These are phyloP conservation scores for Vultur gryphus DNA, from an alignment of 2,797 vertebrate genomes.

Conservation along the genomic window DNA sequence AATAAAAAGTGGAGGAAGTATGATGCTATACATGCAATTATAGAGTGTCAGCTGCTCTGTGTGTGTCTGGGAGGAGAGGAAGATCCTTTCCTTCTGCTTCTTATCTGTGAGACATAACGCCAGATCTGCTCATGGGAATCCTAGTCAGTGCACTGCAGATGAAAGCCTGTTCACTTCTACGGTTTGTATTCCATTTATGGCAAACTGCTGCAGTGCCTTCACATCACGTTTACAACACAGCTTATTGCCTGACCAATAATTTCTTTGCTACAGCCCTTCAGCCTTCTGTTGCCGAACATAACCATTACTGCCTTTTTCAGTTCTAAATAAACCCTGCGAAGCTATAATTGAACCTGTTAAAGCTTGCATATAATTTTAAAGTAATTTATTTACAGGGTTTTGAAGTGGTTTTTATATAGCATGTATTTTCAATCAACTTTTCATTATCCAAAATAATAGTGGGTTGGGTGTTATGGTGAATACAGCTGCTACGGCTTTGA, in stretches of 20 bases:
- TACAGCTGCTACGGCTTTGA: not conserved
- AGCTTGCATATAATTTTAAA: not conserved
- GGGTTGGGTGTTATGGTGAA: not conserved
- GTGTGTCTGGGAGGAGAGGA: not conserved
- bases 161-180: not conserved
- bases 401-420: not conserved
- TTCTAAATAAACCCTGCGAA: not conserved
- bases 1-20: not conserved
- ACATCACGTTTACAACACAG: not conserved
- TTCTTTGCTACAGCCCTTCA: not conserved
- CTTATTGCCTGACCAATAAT: not conserved
- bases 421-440: not conserved
- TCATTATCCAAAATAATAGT: not conserved
- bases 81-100: not conserved
- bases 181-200: conserved; percentile 14
- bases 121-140: not conserved
- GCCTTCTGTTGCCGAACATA: not conserved
- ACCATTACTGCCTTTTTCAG: not conserved
- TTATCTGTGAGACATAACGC: fast-evolving
- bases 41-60: not conserved
- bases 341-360: not conserved
- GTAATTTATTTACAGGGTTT: not conserved
- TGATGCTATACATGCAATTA: not conserved
- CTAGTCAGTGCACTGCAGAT: not conserved
- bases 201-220: conserved; percentile 7